phyloP scores from a whole-genome alignment of 2,888 invertebrate genomes.

The Drosophila nr. medialis region DNA sequence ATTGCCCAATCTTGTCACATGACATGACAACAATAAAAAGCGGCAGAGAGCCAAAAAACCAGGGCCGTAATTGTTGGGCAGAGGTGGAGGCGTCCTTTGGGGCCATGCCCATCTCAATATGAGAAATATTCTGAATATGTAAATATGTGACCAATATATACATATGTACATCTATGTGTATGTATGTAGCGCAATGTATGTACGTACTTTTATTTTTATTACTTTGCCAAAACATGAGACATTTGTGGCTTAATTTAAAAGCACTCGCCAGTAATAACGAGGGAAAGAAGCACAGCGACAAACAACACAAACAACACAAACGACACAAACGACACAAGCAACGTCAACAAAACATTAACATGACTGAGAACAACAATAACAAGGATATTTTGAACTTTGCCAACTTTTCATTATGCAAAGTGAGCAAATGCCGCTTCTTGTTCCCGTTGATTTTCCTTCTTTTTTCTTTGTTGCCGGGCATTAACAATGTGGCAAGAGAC shows the following conservation, averaged over 20 bases:
- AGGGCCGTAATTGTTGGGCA: slow-evolving; percentile 43
- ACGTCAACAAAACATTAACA: slow-evolving; percentile 15
- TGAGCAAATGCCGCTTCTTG: slow-evolving; percentile 32
- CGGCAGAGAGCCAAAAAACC: slow-evolving; percentile 26
- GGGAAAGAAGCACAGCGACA: not conserved
- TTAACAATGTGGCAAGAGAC: slow-evolving; percentile 50
- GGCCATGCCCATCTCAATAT: slow-evolving; percentile 33
- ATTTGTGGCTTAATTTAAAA: slow-evolving; percentile 64
- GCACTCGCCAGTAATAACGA: slow-evolving; percentile 41
- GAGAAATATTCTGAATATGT: slow-evolving; percentile 2
- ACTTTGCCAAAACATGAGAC: slow-evolving; percentile 59
- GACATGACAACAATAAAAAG: slow-evolving; percentile 55
- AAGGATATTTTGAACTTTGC: slow-evolving; percentile 34
- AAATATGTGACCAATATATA: not conserved
- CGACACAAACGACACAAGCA: not conserved
- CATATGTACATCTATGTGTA: not conserved
- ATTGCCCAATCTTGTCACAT: slow-evolving; percentile 57
- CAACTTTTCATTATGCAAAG: slow-evolving; percentile 72
- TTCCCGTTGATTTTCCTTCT: slow-evolving; percentile 10
- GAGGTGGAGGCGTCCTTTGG: slow-evolving; percentile 17
- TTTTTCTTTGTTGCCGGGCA: slow-evolving; percentile 14
- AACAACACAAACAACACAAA: not conserved
- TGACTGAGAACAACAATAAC: slow-evolving; percentile 19
- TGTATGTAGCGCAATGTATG: not conserved
- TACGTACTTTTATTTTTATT: slow-evolving; percentile 22